phyloP scores from a whole-genome alignment of 2,888 invertebrate genomes.

The Dryococelus australis region DNA sequence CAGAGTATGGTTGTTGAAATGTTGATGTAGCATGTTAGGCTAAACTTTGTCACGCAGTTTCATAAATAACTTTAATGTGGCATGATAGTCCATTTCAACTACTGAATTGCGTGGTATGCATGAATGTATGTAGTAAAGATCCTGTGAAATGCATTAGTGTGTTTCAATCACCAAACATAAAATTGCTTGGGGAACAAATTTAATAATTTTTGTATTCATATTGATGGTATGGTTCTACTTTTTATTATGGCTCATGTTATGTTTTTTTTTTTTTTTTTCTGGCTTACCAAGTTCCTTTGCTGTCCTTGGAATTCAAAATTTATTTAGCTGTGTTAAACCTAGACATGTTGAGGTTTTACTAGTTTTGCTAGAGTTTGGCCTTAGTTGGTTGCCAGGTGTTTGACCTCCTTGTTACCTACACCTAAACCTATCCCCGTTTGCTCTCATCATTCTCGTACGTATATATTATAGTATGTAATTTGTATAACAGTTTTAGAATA shows the following conservation, averaged over 20 bases:
- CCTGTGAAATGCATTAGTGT: neutral
- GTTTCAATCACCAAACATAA: neutral
- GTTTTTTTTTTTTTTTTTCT: neutral
- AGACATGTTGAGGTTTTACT: neutral
- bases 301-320: neutral
- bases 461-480: slow-evolving; percentile 11
- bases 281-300: neutral
- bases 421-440: slow-evolving; percentile 20
- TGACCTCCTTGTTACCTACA: slow-evolving; percentile 17
- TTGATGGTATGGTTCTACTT: neutral
- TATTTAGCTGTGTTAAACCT: neutral
- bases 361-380: slow-evolving; percentile 35
- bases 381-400: slow-evolving; percentile 33
- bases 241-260: slow-evolving; percentile 11
- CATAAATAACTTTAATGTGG: neutral
- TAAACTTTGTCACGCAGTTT: neutral
- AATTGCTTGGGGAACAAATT: slow-evolving; percentile 4
- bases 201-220: neutral
- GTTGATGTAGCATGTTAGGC: neutral
- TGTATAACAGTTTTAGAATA: neutral
- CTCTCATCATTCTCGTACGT: slow-evolving; percentile 16
- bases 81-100: slow-evolving; percentile 10
- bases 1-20: too few species aligned
- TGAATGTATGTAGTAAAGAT: neutral
- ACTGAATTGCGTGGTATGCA: neutral